Evolutionary conservation across 1,140 invertebrate genomes (phyloP), one percentile per base, ranked within the genome.

Genomic region (Heliconius hewitsoni): DNA sequence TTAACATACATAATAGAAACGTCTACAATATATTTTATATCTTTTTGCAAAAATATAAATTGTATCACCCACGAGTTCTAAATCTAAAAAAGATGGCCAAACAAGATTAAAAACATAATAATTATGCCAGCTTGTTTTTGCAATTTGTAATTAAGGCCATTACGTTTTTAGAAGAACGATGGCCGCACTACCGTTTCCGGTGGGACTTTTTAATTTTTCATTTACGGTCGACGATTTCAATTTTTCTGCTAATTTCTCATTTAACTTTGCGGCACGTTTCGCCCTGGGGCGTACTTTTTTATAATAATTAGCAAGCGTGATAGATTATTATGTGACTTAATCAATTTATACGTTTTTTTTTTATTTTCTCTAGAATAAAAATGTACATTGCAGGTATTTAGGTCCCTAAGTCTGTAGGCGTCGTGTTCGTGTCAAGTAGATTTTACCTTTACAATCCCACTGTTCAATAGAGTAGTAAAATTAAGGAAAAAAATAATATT

Each of bases 221-320:
- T 93, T 90, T 91, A 88, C 90, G 88, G 86, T 82, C 84, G 82
- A 83, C 82, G 82, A 83, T 85, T 92, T 89, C 85, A 87, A 90
- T 89, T 93, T 86, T 90, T 88, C 84, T 77, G 85, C 83, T 91
- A 92, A 93, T 93, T 93, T 91, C 87, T 91, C 91, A 93, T 93
- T 93, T 88, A 92, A 92, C 85, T 93, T 66, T 91, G 81, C 76
- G 79, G 86, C 85, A 84, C 84, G 86, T 85, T 85, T 82, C 85
- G 86, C 81, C 89, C 86, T 55, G 79, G 79, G 87, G 83, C 80
- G 73, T 84, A 73, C 82, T 87, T 88, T 66, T 86, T 84, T 84
- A 81, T 87, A 79, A 82, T 85, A 89, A 90, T 87, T 89, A 86
- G 81, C 57, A 71, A 71, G 27, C 37, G 52, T 16, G 71, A 66